Evolutionary conservation across 2,113 vertebrate genomes (phyloP).

Genomic region (Ramphastos sulfuratus): DNA sequence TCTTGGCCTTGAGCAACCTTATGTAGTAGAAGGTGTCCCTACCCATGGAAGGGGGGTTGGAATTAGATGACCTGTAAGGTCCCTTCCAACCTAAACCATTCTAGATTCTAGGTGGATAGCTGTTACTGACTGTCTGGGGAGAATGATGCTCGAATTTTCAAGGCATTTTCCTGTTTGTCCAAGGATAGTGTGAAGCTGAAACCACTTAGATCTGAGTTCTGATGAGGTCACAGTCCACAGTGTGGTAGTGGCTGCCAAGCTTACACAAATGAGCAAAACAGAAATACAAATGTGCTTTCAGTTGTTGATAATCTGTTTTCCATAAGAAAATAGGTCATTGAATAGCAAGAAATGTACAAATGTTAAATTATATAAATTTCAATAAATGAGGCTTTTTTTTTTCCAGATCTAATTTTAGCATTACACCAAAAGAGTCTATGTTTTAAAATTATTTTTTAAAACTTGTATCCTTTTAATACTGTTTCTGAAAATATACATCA

Average conservation of each 20-base stretch:
- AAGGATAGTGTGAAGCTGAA: background rate
- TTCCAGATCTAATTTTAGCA: background rate
- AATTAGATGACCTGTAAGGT: no score
- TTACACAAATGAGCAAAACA: background rate
- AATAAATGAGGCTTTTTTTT: background rate
- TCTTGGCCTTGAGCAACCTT: no score
- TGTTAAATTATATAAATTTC: background rate
- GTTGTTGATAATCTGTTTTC: background rate
- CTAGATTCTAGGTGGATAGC: background rate
- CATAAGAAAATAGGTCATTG: background rate
- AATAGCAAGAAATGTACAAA: background rate
- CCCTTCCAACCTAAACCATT: no score
- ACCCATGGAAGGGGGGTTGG: no score
- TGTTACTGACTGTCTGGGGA: background rate
- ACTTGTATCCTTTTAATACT: background rate
- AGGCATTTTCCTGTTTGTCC: rapidly evolving
- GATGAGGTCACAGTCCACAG: background rate
- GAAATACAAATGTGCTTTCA: background rate
- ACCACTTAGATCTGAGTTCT: background rate
- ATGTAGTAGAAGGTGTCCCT: no score
- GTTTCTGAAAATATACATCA: background rate
- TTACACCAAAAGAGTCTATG: no score
- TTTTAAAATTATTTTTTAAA: background rate
- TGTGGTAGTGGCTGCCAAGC: background rate
- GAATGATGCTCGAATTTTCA: background rate